Base-by-base conservation (phyloP, 2,797 vertebrate species). In the Pteropus rufus region DNA sequence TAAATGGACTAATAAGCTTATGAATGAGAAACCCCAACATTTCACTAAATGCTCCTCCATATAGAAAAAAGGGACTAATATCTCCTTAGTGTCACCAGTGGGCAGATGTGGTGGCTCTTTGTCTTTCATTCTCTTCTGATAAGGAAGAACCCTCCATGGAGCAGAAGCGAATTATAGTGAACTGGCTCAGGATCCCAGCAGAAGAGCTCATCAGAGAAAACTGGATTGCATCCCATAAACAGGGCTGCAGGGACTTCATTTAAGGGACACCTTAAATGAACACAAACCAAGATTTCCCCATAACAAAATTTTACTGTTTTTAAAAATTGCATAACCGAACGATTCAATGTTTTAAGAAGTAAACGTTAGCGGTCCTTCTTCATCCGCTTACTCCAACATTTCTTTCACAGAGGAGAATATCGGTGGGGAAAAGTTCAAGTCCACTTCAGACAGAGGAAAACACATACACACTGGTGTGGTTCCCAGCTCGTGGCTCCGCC, bases 231-330 rank as follows among this genome's bases (percentile, higher is more conserved):
- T 62, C 49, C n/a, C 36, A 14, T 67, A 84, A 54, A 4, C 26
- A 26, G 84, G 9, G 2, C 23, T 26, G 2, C 7, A 14, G 31
- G 0, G 0, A 26, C 2, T 9, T 29, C 64, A 39, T 31, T 31
- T 34, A 58, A 34, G 54, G 24, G 16, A 67, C 5, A 46, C 10
- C 23, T 36, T 36, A 36, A 56, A 70, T 72, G 29, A 52, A 24
- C 29, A 56, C 23, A 29, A 23, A 21, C 21, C 62, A 46, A 46
- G 24, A 75, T 23, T 58, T 77, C n/a, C 5, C 49, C 26, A 70
- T 0, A 29, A 56, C 5, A 8, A 39, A n/a, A 18, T 54, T 23
- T 31, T 9, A 12, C 41, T 36, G 76, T 64, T 52, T 52, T 80
- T 64, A 10, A 84, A 75, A 44, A 41, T 41, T 52, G 24, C 4